Evolutionary conservation across 2,113 vertebrate genomes (phyloP).

Genomic region (Menidia beryllina): DNA sequence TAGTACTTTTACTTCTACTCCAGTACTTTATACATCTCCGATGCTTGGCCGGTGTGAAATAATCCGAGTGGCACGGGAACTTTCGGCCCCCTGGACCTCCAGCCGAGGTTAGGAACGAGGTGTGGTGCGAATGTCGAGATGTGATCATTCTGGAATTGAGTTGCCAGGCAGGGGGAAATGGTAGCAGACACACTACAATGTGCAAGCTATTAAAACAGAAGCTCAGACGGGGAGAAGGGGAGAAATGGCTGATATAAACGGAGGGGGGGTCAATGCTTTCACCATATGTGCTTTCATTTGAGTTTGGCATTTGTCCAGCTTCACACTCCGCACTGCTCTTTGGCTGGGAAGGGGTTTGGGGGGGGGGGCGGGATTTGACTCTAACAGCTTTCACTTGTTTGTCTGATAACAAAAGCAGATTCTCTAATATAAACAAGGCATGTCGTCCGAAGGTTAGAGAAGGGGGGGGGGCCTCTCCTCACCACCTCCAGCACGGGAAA

Average conservation of each 20-base stretch:
- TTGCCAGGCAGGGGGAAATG: conserved; percentile 63
- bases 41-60: too few relatives aligned
- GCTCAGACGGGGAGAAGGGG: conserved; percentile 49
- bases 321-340: conserved; percentile 47
- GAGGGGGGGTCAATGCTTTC: conserved; percentile 59
- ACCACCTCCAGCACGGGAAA: too few relatives aligned
- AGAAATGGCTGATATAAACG: conserved; percentile 61
- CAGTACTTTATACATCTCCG: too few relatives aligned
- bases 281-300: conserved; percentile 75
- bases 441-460: conserved; percentile 41
- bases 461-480: conserved; percentile 17
- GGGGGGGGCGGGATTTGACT: conserved; percentile 25
- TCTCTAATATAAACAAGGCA: conserved; percentile 64
- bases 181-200: conserved; percentile 55
- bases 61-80: conserved; percentile 18
- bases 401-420: conserved; percentile 71
- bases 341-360: conserved; percentile 61
- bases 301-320: conserved; percentile 66
- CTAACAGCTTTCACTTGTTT: conserved; percentile 59
- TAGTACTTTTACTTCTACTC: too few relatives aligned
- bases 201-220: conserved; percentile 80
- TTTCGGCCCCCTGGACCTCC: conserved; percentile 24
- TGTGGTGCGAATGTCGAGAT: conserved; percentile 59
- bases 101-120: conserved; percentile 66
- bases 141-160: conserved; percentile 61